Percentiles rank a stretch among this genome's conserved stretches.
Evolutionary conservation across 1,140 invertebrate species (phyloP).

Genomic region (Metopolophium dirhodum): DNA sequence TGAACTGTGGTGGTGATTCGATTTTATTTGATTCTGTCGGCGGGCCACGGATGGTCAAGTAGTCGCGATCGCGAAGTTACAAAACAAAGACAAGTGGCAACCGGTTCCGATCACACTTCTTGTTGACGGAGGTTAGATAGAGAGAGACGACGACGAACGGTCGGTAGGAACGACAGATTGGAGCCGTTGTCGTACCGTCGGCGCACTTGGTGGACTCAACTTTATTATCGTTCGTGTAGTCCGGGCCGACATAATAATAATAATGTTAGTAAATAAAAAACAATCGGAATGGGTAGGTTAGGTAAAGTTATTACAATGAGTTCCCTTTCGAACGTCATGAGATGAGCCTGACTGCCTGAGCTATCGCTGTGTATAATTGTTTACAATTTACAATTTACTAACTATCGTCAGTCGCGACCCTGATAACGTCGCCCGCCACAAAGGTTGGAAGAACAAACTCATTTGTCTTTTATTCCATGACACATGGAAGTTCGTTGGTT

Average conservation of each 20-base stretch:
- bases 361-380: background rate
- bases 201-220: background rate
- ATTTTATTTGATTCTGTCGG: background rate
- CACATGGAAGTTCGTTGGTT: background rate
- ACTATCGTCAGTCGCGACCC: background rate
- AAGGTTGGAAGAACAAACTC: background rate
- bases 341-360: background rate
- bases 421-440: constrained; percentile 9
- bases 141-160: background rate
- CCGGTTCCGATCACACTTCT: background rate
- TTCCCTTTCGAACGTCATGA: constrained; percentile 33
- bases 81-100: background rate
- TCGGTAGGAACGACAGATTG: background rate
- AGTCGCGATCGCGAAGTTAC: background rate
- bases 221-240: background rate
- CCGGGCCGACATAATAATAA: constrained; percentile 12
- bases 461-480: background rate
- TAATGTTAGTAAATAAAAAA: background rate
- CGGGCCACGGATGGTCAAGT: background rate
- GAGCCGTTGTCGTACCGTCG: background rate
- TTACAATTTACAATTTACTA: background rate
- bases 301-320: background rate
- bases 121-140: background rate
- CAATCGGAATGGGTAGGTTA: background rate
- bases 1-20: too few relatives aligned